Evolutionary conservation across 2,888 invertebrate species (phyloP), one percentile per base, ranked within the genome.

Genomic region (Acleris holmiana): DNA sequence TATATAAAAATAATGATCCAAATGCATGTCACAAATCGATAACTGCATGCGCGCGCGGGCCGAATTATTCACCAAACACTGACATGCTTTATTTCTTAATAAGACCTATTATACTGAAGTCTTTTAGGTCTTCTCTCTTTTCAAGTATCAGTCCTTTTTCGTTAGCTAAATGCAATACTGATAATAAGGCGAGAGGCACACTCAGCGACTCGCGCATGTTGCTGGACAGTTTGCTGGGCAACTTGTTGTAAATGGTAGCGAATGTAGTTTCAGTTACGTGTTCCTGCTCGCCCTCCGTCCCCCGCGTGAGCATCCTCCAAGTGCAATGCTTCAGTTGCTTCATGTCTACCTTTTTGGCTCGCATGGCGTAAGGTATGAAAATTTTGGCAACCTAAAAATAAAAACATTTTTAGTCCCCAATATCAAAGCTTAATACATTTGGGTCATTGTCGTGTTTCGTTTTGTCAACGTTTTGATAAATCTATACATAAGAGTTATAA

Each of bases 321-420:
- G 97, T 95, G 59, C 94, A 93, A n/a, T 92, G 89, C 80, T 98
- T 98, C 50, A 98, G 84, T 78, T 95, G 95, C 76, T 95, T 96
- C 94, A 98, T 97, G 77, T 98, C 97, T 48, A 98, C 94, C 66
- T 96, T 96, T 80, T 98, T 98, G 5, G 98, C 97, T 61, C 95
- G 94, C 85, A 95, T 95, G 5, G 97, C 96, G 83, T 97, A 98
- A 0, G 95, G 94, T 67, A 98, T 95, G 75, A 95, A 94, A 53
- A 95, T 94, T 86, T 96, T 95, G 4, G 94, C 93, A 5, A 96
- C 94, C 95, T 96, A 78, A 50, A 76, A 79, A 63, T 41, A 62
- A 23, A 50, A 53, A 35, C 2, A 29, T 8, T 29, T 29, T 8
- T 29, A 29, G 29, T 29, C 2, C 6, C 25, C 29, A 8, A 29